Conservation (phyloP, 2,113 vertebrate species). For the Pseudolaguvia tuberculata region DNA sequence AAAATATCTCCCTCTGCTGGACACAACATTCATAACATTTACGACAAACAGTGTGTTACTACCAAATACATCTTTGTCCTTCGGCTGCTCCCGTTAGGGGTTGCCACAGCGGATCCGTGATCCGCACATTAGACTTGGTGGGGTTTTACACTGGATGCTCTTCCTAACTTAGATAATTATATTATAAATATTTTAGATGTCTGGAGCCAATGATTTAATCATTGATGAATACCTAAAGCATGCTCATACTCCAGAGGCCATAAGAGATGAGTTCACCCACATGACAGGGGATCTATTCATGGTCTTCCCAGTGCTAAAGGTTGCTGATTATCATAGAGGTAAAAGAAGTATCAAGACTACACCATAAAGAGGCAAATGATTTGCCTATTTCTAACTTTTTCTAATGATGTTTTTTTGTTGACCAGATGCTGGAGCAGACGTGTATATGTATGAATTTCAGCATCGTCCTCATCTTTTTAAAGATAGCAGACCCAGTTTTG, state of each 20-base stretch:
- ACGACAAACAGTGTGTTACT: background rate
- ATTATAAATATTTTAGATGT: conserved; percentile 47
- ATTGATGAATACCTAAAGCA: conserved; percentile 69
- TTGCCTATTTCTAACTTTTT: background rate
- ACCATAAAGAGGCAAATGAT: background rate
- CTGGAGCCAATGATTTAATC: conserved; percentile 52
- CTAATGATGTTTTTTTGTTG: background rate
- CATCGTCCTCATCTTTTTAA: conserved; percentile 60
- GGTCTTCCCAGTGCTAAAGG: conserved; percentile 67
- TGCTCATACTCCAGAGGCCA: conserved; percentile 62
- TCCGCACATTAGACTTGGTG: too few relatives aligned
- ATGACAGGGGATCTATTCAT: conserved; percentile 69
- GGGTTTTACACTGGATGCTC: too few relatives aligned
- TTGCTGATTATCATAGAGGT: conserved; percentile 71
- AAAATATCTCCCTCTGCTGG: conserved; percentile 39
- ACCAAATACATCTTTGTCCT: too few relatives aligned
- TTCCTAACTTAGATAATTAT: too few relatives aligned
- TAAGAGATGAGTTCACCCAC: conserved; percentile 68
- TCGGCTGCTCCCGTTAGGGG: too few relatives aligned
- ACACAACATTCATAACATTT: background rate
- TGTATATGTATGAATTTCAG: conserved; percentile 86
- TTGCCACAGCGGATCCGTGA: too few relatives aligned
- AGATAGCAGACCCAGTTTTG: conserved; percentile 69
- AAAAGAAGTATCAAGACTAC: background rate
- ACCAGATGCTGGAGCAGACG: conserved; percentile 71